Evolutionary conservation across 2,113 vertebrate species (phyloP), one percentile per base, ranked within the genome.

Genomic region (Sterna hirundo): DNA sequence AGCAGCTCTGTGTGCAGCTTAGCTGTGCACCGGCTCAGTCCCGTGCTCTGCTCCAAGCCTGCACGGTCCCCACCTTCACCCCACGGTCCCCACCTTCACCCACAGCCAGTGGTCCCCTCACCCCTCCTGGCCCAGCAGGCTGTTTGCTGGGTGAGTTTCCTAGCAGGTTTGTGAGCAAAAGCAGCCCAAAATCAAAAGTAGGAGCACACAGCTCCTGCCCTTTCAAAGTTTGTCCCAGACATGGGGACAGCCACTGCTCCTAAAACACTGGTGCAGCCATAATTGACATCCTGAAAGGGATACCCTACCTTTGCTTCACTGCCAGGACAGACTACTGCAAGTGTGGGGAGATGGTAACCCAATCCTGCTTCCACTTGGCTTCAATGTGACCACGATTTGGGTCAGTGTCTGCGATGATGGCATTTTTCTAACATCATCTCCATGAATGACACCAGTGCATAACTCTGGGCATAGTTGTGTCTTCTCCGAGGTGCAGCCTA

Each of bases 71-170:
- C 72, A n/a, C 30, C 30, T 49, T 62, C 66, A 44, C 6, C 2
- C 21, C 38, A 8, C 1, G 2, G 23, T 46, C n/a, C 27, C 21
- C 64, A 38, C 8, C 18, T 86, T 79, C 40, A 36, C 18, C 60
- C 18, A 3, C 46, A 64, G 40, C 11, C n/a, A 0, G 0, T 74
- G 69, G 25, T 87, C 65, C 46, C 25, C 2, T 0, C n/a, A 40
- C 7, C 11, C 7, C 47, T 72, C 55, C 42, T 29, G 25, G 49
- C 42, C 40, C 64, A 40, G 34, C 0, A 0, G 17, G 30, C 64
- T 61, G 23, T 80, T 88, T 36, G 13, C 68, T 72, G n/a, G 13
- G 8, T 15, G 69, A 86, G 10, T 86, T 93, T 89, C 54, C 68
- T 44, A 23, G 21, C 54, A 86, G 26, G 6, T 84, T 84, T 36